Conservation (phyloP, 2,113 vertebrate genomes). For the Alligator mississippiensis region DNA sequence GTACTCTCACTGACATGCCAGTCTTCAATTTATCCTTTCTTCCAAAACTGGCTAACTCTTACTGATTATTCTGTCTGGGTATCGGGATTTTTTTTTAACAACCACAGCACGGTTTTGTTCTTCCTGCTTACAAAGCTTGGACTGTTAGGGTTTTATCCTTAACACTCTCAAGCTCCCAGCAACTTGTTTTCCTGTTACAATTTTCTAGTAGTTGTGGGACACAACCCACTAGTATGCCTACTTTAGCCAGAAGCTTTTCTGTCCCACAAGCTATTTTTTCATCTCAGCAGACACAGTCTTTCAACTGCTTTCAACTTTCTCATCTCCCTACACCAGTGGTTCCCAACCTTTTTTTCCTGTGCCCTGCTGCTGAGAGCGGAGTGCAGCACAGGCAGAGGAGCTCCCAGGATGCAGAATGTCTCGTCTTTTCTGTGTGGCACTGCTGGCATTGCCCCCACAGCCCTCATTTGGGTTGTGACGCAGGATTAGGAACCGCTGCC, state of each 20-base stretch:
- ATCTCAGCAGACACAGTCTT: not conserved
- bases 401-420: too few relatives aligned
- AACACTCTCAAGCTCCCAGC: not conserved
- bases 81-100: not conserved
- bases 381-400: too few relatives aligned
- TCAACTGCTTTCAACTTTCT: not conserved
- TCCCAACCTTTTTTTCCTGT: too few relatives aligned
- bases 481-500: too few relatives aligned
- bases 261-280: not conserved
- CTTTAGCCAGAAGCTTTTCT: not conserved
- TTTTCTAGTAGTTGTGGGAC: not conserved
- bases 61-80: not conserved
- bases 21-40: not conserved
- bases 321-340: too few relatives aligned
- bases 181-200: not conserved
- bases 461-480: too few relatives aligned
- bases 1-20: not conserved
- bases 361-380: too few relatives aligned
- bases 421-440: too few relatives aligned
- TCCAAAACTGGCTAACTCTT: not conserved
- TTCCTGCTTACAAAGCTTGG: not conserved
- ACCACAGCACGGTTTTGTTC: not conserved
- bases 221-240: not conserved
- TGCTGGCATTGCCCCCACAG: too few relatives aligned
- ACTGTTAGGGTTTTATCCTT: not conserved